Evolutionary conservation across 2,113 vertebrate species (phyloP).

Genomic region (Barbus barbus): DNA sequence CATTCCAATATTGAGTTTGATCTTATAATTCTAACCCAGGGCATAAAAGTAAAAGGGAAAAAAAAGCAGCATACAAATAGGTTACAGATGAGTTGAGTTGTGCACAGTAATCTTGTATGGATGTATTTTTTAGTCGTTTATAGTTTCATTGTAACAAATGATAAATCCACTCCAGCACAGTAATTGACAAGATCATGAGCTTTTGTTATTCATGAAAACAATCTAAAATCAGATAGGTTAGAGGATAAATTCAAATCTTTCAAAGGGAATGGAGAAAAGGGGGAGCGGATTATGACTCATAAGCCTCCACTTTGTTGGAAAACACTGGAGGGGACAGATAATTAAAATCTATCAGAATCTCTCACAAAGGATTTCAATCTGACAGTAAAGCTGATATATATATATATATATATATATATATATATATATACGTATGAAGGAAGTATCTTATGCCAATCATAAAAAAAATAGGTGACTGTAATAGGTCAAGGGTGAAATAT

Average conservation of each 20-base stretch:
- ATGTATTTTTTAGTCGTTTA: not conserved
- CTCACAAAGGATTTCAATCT: conserved; percentile 57
- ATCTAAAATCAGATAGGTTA: conserved; percentile 67
- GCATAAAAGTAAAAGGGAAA: not conserved
- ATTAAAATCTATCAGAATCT: conserved; percentile 64
- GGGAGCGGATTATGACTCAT: conserved; percentile 58
- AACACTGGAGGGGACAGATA: conserved; percentile 60
- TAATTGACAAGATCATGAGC: conserved; percentile 69
- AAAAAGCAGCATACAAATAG: not conserved
- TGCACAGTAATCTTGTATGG: not conserved
- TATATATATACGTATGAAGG: no score
- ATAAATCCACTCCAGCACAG: conserved; percentile 52
- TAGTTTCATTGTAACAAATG: conserved; percentile 24
- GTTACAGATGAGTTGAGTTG: not conserved
- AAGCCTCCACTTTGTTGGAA: conserved; percentile 61
- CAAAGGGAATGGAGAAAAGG: conserved; percentile 59
- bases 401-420: no score
- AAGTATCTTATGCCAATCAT: not conserved
- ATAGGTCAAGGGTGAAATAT: not conserved
- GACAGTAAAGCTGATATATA: conserved; percentile 34
- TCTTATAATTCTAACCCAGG: conserved; percentile 29
- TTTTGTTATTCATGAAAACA: conserved; percentile 72
- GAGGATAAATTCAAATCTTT: conserved; percentile 71
- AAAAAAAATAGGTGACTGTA: conserved; percentile 1
- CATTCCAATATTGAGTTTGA: conserved; percentile 40